Base-by-base conservation (phyloP, 2,888 invertebrate species). In the Nemapogon koenigi region DNA sequence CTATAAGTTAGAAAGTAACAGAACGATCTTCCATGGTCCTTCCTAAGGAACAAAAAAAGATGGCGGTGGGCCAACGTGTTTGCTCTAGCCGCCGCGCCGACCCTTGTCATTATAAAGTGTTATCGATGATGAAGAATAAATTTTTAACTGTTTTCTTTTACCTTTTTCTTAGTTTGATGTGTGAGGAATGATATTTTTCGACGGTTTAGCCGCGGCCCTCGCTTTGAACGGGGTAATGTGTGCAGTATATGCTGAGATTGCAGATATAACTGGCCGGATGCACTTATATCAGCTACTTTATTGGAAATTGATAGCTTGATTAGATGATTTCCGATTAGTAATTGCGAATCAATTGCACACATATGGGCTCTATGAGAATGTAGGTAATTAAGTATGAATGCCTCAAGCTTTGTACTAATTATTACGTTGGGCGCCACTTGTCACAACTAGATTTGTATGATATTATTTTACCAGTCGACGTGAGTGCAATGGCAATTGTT, bases 71-170 rank as follows among this genome's bases (percentile, higher is more conserved):
- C 57, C 53, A 48, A 58, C 58, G 52, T 78, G 72, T 78, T 78
- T 78, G 76, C 76, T 76, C 76, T 75, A 75, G 63, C 76, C 76
- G 76, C 73, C 63, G 59, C 57, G 51, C 63, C 65, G 70, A 71
- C 73, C 75, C 72, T 65, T 61, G 67, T 75, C 76, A 75, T 73
- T 75, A 76, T 72, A 60, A 59, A 69, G 70, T 70, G 75, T 73
- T 75, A 73, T 71, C 68, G 66, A 58, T 64, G 65, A 69, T 69
- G 69, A 68, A 62, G 64, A 64, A 68, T 72, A 72, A 66, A 73
- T 75, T 75, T 75, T 72, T 70, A 64, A 66, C 59, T 56, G 53
- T 49, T 59, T 62, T 59, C n/a, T n/a, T n/a, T n/a, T n/a, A n/a
- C n/a, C n/a, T n/a, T n/a, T 61, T 55, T 44, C 54, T 64, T 71